These are phyloP conservation scores for Dioctria linearis DNA, from an alignment of 2,888 invertebrate genomes.

Conservation along the genomic window DNA sequence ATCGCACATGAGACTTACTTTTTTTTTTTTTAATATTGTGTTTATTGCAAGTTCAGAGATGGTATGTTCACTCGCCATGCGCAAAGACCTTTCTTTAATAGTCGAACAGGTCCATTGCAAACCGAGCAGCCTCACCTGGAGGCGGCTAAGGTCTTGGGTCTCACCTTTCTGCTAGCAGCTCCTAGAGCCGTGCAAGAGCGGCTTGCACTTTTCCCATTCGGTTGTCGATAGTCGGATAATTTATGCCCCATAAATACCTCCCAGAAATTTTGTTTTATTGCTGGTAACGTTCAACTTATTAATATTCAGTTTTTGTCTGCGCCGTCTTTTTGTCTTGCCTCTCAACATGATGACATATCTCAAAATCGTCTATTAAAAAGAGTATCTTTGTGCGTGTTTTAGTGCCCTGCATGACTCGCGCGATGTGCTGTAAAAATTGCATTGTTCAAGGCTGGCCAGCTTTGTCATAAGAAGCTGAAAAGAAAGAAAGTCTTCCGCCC, in stretches of 20 bases:
- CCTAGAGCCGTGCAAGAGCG: conserved; percentile 48
- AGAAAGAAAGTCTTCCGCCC: background rate
- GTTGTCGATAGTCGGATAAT: conserved; percentile 60
- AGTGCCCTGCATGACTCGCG: conserved; percentile 4
- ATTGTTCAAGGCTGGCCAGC: background rate
- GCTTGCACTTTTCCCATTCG: conserved; percentile 53
- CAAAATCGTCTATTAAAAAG: conserved; percentile 8
- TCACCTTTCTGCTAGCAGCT: conserved; percentile 41
- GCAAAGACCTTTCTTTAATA: conserved; percentile 23
- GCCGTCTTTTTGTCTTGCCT: conserved; percentile 7
- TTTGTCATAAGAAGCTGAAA: conserved; percentile 6
- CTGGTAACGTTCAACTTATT: conserved; percentile 47
- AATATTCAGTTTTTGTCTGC: conserved; percentile 50
- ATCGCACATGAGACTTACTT: conserved; percentile 1
- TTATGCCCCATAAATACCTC: conserved; percentile 60
- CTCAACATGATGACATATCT: conserved; percentile 44
- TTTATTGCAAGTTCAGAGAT: conserved; percentile 29
- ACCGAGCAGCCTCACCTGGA: conserved; percentile 35
- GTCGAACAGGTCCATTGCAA: conserved; percentile 35
- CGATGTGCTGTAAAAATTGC: conserved; percentile 8
- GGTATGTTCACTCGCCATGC: conserved; percentile 8
- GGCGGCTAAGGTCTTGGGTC: conserved; percentile 39
- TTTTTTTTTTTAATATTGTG: conserved; percentile 14
- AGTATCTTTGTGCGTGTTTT: conserved; percentile 13
- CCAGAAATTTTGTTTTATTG: conserved; percentile 57